These are phyloP conservation scores for Coregonus ussuriensis DNA, from an alignment of 2,797 vertebrate genomes.

Conservation along the genomic window DNA sequence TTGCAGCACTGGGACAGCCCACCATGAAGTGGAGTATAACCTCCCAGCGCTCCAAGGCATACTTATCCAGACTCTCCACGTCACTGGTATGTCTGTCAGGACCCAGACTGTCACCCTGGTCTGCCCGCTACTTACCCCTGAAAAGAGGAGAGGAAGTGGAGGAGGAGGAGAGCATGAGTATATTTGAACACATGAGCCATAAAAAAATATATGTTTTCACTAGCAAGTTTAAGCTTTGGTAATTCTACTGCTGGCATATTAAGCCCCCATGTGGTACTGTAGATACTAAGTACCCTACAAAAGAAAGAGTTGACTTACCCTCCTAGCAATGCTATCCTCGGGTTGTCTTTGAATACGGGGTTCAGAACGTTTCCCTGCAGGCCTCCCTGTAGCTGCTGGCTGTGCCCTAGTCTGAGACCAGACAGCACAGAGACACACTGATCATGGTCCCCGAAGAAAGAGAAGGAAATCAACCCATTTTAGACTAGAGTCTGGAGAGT, in stretches of 20 bases:
- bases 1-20: constrained; percentile 82
- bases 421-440: constrained; percentile 84
- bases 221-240: no score
- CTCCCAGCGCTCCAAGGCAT: constrained; percentile 92
- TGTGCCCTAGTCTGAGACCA: constrained; percentile 89
- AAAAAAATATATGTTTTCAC: no score
- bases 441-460: constrained; percentile 80
- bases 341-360: constrained; percentile 88
- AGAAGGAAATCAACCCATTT: background rate
- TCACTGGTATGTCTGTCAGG: constrained; percentile 89
- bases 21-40: constrained; percentile 96
- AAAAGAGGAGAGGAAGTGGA: no score
- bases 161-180: background rate
- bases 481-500: no score
- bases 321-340: constrained; percentile 85
- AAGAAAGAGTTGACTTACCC: constrained; percentile 60
- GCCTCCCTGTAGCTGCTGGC: constrained; percentile 87
- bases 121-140: constrained; percentile 88
- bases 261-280: no score
- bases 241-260: no score
- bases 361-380: constrained; percentile 88
- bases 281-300: no score
- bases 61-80: constrained; percentile 86
- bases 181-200: no score
- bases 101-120: constrained; percentile 85